A percentile compares a stretch with the other conserved stretches of the same genome.
phyloP scores from a whole-genome alignment of 1,140 invertebrate genomes.

The Panagrolaimus sp. region DNA sequence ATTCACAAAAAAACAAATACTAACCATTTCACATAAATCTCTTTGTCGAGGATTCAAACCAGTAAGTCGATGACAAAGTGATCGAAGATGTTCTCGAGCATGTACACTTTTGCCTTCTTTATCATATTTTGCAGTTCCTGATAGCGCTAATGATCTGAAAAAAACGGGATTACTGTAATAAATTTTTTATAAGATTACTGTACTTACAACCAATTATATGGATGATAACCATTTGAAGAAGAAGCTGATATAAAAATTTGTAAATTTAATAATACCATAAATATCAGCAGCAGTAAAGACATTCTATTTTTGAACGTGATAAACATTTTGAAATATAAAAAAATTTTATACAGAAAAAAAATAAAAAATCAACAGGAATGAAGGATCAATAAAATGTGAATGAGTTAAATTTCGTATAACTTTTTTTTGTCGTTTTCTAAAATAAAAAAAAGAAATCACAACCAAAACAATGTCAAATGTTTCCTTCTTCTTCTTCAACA shows the following conservation, averaged over 20 bases:
- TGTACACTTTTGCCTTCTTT: neutral
- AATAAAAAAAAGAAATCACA: too few relatives aligned
- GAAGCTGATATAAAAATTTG: neutral
- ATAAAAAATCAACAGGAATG: too few relatives aligned
- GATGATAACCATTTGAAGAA: neutral
- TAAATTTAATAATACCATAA: neutral
- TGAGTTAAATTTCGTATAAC: too few relatives aligned
- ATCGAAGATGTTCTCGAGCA: conserved; percentile 7
- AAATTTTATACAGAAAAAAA: too few relatives aligned
- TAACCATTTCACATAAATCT: conserved; percentile 5
- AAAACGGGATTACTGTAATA: neutral
- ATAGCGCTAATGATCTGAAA: conserved; percentile 7
- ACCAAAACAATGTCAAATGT: too few relatives aligned
- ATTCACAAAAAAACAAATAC: neutral
- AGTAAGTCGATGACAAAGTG: neutral
- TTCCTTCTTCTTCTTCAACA: too few relatives aligned
- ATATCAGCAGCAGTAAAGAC: too few relatives aligned
- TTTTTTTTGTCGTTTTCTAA: too few relatives aligned
- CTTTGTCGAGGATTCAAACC: conserved; percentile 1
- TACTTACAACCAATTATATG: conserved; percentile 16
- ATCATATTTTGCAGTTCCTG: conserved; percentile 6
- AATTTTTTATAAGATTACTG: neutral
- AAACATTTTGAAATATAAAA: too few relatives aligned
- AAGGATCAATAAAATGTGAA: too few relatives aligned
- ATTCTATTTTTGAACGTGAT: too few relatives aligned